Percentiles rank a stretch among this genome's conserved stretches.
Evolutionary conservation across 92 coral and sea anemone genomes (phyloP).

Genomic region (Actinernus sp.): DNA sequence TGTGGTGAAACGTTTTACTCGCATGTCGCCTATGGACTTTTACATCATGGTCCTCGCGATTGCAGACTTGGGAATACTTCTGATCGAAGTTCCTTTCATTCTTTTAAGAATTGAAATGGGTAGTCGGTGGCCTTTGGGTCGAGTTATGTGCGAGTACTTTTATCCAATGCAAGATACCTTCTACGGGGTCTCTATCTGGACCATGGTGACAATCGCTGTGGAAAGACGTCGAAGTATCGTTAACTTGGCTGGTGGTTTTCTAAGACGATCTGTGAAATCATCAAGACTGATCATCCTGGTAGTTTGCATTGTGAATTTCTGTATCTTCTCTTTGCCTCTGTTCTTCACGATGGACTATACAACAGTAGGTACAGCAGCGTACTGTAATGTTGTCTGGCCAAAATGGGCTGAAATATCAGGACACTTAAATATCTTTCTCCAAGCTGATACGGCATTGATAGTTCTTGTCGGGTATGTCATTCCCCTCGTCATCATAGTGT

Average conservation of each 20-base stretch:
- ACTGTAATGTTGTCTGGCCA: background rate
- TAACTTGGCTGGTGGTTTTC: background rate
- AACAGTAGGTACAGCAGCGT: background rate
- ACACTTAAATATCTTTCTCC: background rate
- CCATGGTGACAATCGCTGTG: background rate
- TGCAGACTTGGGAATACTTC: background rate
- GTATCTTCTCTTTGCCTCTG: background rate
- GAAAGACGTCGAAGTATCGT: background rate
- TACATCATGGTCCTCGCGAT: background rate
- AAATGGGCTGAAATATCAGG: background rate
- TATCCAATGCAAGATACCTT: constrained; percentile 2
- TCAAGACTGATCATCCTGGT: background rate
- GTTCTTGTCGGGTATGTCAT: background rate
- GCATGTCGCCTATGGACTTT: background rate
- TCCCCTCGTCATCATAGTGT: background rate
- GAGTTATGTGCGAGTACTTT: background rate
- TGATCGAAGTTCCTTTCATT: background rate
- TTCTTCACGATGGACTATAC: background rate
- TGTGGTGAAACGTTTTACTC: background rate
- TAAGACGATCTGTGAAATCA: background rate
- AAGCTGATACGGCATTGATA: background rate
- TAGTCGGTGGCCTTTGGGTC: background rate
- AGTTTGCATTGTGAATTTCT: background rate
- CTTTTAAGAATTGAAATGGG: background rate
- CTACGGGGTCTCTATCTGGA: background rate